Evolutionary conservation across 2,888 invertebrate species (phyloP), one percentile per base, ranked within the genome.

Genomic region (Caenorhabditis sinica): DNA sequence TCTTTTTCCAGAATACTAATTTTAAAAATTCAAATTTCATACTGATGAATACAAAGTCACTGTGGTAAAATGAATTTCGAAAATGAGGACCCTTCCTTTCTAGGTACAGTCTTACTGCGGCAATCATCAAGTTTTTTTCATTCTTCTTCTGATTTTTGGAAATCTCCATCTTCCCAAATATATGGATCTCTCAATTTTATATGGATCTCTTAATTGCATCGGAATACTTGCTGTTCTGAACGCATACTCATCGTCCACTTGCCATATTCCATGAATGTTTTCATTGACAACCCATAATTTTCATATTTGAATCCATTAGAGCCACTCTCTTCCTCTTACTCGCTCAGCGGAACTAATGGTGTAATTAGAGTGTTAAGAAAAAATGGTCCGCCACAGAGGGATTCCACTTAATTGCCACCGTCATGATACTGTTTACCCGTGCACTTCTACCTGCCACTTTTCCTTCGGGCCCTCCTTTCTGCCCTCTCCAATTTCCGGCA

Each of bases 341-440:
- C 40, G 11, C 40, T 40, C 13, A 36, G 30, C 77, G 77, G 69
- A 69, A 51, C 69, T 77, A 77, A 77, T 71, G 17, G 49, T 40
- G 17, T 77, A 77, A 77, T 77, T 77, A 77, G 49, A 77, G 30
- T 69, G 77, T 69, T 68, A 68, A 77, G 58, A 68, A 76, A n/a
- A 23, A 36, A 58, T 25, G 56, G 25, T n/a, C 28, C 43, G 15
- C 43, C 28, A 8, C 6, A 15, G 17, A 9, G n/a, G 30, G n/a
- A 13, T 23, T 23, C 28, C n/a, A 45, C n/a, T 60, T 77, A 69
- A 77, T 77, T 77, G 77, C 77, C 28, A 69, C 72, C 25, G n/a
- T 60, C 30, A 79, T 79, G 79, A 72, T 65, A 72, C 72, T 79
- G 71, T 72, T 79, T 79, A 79, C 56, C 51, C 40, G 33, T 66